These are phyloP conservation scores for Nomada fucata DNA, from an alignment of 2,888 invertebrate genomes.

Conservation along the genomic window DNA sequence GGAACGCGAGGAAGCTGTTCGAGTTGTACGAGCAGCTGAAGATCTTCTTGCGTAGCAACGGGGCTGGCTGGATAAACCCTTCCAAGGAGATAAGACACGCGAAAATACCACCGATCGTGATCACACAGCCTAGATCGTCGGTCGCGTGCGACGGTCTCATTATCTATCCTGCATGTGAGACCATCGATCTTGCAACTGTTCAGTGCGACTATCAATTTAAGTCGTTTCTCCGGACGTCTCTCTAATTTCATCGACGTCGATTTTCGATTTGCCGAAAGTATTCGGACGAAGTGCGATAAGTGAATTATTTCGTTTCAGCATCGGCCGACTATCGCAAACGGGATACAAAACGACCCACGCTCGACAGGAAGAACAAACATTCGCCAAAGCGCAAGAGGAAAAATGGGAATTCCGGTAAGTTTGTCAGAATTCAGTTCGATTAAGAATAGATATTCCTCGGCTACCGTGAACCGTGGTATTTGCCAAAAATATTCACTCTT, in stretches of 20 bases:
- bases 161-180: conserved; percentile 69
- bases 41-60: conserved; percentile 86
- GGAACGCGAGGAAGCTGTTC: conserved; percentile 85
- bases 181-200: neutral
- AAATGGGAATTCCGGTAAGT: conserved; percentile 44
- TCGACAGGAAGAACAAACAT: conserved; percentile 33
- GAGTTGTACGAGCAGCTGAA: conserved; percentile 87
- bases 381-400: conserved; percentile 43
- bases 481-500: neutral
- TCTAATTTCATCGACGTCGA: neutral
- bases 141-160: conserved; percentile 74
- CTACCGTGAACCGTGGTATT: neutral
- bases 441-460: neutral
- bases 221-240: neutral
- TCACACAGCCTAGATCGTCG: conserved; percentile 71
- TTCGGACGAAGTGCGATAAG: neutral
- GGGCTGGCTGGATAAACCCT: conserved; percentile 86
- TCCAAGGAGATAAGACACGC: conserved; percentile 57
- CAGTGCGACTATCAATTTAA: neutral
- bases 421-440: neutral
- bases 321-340: neutral
- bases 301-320: conserved; percentile 13
- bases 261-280: no score
- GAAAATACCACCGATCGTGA: conserved; percentile 69
- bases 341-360: conserved; percentile 25